Base-by-base conservation (phyloP, 2,888 invertebrate genomes). In the Diploptera punctata region DNA sequence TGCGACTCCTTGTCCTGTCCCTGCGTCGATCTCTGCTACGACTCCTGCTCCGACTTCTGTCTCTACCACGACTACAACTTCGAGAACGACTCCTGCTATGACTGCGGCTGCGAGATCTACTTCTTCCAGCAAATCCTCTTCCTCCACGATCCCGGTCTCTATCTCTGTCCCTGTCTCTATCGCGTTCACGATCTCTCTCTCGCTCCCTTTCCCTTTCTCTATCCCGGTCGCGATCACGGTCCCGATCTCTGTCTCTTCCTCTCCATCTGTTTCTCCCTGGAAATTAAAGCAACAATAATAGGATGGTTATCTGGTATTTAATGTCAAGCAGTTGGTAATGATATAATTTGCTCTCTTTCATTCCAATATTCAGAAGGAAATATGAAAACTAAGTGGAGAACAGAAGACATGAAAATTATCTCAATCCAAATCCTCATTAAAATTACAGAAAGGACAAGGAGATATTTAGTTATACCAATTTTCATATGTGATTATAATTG, bases 191-290 rank as follows among this genome's bases (percentile, higher is more conserved):
- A 5, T 65, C 65, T 16, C 65, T 65, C 5, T 43, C 43, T 10
- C 54, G 19, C 1, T 54, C 54, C 16, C 54, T 21, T 24, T 54
- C 54, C 16, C 54, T 19, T 24, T 54, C 54, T 21, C 54, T 19
- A 9, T 54, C 26, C 3, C 54, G 54, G 2, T 54, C 54, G 16
- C 54, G 1, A 10, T 54, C 54, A 10, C 62, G 19, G 3, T 62
- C 62, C 16, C 62, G 18, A 18, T 65, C 65, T 44, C 65, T 21
- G 10, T 65, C 65, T 18, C 65, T 65, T 18, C 73, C 73, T 54
- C 69, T 60, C 73, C 73, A 73, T 52, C 73, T 68, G 31, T 73
- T 73, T 26, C 73, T 69, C 13, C 73, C 73, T 73, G 38, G 29
- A 72, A 26, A 18, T 31, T 52, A 13, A 38, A 38, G 13, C 7